Conservation (phyloP, 2,888 invertebrate species). For the Dryobotodes eremita region DNA sequence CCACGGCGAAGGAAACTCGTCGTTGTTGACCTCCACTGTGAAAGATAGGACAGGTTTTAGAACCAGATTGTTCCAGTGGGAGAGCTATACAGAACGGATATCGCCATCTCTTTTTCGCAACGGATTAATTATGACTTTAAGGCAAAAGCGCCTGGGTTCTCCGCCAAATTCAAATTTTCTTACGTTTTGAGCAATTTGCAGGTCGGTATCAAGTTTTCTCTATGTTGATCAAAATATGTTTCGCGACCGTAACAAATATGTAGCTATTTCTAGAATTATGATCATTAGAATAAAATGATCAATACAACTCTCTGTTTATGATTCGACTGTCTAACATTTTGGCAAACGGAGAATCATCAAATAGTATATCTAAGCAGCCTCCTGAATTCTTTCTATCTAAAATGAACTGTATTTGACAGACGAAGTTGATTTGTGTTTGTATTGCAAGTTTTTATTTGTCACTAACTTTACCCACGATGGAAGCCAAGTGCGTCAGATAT, state of each 20-base stretch:
- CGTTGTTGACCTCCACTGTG: slow-evolving; percentile 97
- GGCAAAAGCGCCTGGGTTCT: too few relatives aligned
- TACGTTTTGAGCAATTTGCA: too few relatives aligned
- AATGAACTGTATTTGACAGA: slow-evolving; percentile 25
- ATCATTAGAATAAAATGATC: too few relatives aligned
- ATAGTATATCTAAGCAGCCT: slow-evolving; percentile 19
- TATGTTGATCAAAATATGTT: too few relatives aligned
- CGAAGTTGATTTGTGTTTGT: slow-evolving; percentile 16
- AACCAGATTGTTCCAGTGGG: background rate
- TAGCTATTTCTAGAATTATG: too few relatives aligned
- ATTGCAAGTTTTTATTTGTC: slow-evolving; percentile 18
- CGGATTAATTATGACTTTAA: background rate
- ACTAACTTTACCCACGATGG: slow-evolving; percentile 1
- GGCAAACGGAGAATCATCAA: background rate
- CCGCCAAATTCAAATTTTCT: too few relatives aligned
- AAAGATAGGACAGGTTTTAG: slow-evolving; percentile 42
- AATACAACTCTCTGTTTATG: too few relatives aligned
- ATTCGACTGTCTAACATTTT: slow-evolving; percentile 2
- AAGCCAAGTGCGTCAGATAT: background rate
- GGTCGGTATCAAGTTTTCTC: too few relatives aligned
- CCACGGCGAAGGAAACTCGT: slow-evolving; percentile 97
- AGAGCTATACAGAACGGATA: background rate
- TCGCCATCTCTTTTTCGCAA: background rate
- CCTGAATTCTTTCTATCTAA: background rate
- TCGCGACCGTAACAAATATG: too few relatives aligned